phyloP scores from a whole-genome alignment of 2,888 invertebrate genomes.

The Anoncus sp. region DNA sequence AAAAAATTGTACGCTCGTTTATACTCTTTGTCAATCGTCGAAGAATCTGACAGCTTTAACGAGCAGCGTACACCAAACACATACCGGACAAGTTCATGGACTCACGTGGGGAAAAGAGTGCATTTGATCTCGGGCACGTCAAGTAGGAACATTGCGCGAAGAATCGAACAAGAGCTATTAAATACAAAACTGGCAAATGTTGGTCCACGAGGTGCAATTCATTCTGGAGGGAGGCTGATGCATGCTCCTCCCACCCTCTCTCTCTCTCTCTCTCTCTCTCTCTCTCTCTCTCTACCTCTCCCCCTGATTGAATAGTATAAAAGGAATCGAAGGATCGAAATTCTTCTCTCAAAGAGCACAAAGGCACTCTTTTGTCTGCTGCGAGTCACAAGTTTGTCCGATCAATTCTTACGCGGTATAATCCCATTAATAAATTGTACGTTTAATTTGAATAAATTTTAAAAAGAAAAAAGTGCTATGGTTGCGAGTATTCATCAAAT shows the following conservation, averaged over 20 bases:
- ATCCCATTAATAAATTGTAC: background rate
- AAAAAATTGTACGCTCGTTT: too few relatives aligned
- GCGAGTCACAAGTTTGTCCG: background rate
- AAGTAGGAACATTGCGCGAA: background rate
- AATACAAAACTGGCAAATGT: slow-evolving; percentile 21
- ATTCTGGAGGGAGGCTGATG: slow-evolving; percentile 26
- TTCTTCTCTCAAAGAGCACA: slow-evolving; percentile 8
- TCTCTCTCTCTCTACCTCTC: background rate
- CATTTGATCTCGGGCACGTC: slow-evolving; percentile 11
- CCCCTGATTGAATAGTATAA: slow-evolving; percentile 20
- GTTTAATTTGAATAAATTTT: background rate
- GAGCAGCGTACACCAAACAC: too few relatives aligned
- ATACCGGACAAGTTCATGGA: too few relatives aligned
- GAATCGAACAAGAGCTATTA: background rate
- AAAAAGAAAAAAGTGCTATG: slow-evolving; percentile 24
- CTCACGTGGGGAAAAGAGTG: background rate
- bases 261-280: background rate
- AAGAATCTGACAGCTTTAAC: too few relatives aligned
- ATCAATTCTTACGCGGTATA: background rate
- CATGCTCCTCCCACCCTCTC: background rate
- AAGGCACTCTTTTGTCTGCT: too few relatives aligned
- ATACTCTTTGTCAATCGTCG: too few relatives aligned
- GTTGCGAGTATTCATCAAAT: slow-evolving; percentile 39
- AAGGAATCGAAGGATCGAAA: slow-evolving; percentile 28
- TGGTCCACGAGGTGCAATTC: slow-evolving; percentile 31